Evolutionary conservation across 2,888 invertebrate species (phyloP), one percentile per base, ranked within the genome.

Genomic region (Parelbella ahira): DNA sequence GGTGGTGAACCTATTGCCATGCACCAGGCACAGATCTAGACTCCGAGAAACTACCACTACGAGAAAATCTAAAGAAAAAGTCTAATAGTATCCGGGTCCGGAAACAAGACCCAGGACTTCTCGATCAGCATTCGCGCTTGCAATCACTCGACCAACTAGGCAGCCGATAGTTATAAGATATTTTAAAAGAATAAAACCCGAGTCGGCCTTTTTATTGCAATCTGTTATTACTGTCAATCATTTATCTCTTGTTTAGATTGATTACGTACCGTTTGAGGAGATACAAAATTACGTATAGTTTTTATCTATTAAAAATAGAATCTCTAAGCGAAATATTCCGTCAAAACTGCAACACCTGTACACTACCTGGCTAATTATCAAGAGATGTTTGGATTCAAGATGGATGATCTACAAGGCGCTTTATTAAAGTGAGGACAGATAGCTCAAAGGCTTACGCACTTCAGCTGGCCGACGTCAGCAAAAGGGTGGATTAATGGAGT

Each of bases 301-400:
- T 33, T 33, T 12, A 13, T 13, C 15, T 34, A 29, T 13, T 30
- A 29, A 38, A 27, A 30, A 23, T 15, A 18, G 30, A 11, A 19
- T 23, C 15, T 15, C 2, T 8, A 23, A 20, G 24, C 10, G 24
- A 39, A 38, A 38, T 23, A 4, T 39, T 24, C 24, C 30, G 6
- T 10, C 10, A 2, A n/a, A 4, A 7, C 3, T 21, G 15, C 18
- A n/a, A 11, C 9, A 36, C 18, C 3, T 27, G 20, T 27, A 11
- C 19, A 5, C 12, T 19, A n/a, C 6, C 13, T 12, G 2, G 13
- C 13, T 24, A 9, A 37, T 25, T 19, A 25, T 6, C 48, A 50
- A 28, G 48, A 58, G 53, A 59, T 77, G 72, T 72, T 75, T 76
- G 72, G 66, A 68, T 76, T 68, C 73, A 64, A 69, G 71, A 72